Evolutionary conservation across 1,140 invertebrate genomes (phyloP), one percentile per base, ranked within the genome.

Genomic region (Neodiprion fabricii): DNA sequence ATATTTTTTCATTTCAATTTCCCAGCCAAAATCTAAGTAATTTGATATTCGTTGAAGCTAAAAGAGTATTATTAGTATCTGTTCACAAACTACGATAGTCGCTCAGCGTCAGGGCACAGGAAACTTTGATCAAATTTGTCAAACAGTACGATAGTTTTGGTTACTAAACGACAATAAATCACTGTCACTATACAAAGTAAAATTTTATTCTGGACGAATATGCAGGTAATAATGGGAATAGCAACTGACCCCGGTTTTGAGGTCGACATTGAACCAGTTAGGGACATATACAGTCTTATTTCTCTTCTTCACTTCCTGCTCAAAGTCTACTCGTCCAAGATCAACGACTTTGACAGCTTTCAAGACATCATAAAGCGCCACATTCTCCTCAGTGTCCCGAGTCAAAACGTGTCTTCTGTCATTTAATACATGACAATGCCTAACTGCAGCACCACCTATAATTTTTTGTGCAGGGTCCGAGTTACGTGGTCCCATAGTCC

Each of bases 201-300:
- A 3, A 40, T 40, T 40, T 40, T 40, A 40, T 40, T 40, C 28
- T 40, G 2, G 1, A 40, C 5, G 28, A 40, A 40, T 3, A 5
- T 40, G 28, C 28, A 40, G 28, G 28, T 40, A 40, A 5, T 40
- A 40, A 40, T 40, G 1, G 17, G 17, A 21, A 21, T 40, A 40
- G 8, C 1, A 78, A 90, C 91, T 86, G 89, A 97, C 95, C 74
- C 98, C 99, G 75, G 97, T 99, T 90, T 99, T 99, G 8, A 99
- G 91, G 90, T 99, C 98, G 71, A 99, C 97, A 82, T 96, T 98
- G 87, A 99, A 99, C 99, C 99, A 99, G 90, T 97, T 99, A 66
- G 99, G 99, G 80, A 99, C 97, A 89, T 95, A 99, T 70, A 99
- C 94, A 89, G 95, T 94, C 90, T 98, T 97, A 77, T 95, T 96